phyloP scores from a whole-genome alignment of 1,140 invertebrate genomes.

The Bilobella aurantiaca region DNA sequence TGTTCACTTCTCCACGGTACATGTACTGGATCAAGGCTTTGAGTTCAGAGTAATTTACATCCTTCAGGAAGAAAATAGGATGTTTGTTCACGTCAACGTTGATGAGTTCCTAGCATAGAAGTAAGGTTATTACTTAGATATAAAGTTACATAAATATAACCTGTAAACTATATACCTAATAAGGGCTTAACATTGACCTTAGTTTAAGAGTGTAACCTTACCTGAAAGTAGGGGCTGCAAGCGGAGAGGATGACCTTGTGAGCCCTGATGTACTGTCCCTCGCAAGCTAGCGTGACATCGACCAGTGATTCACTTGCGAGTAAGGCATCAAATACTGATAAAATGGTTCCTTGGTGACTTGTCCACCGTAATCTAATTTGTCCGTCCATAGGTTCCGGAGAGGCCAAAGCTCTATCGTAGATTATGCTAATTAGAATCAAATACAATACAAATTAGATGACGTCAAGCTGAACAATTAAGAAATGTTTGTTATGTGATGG shows the following conservation, averaged over 20 bases:
- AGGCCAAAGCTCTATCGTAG: too few relatives aligned
- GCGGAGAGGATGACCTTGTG: constrained; percentile 88
- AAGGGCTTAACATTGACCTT: background rate
- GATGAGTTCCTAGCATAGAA: constrained; percentile 54
- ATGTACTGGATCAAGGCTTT: constrained; percentile 89
- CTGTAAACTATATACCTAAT: background rate
- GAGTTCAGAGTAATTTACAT: constrained; percentile 80
- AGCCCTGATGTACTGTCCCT: constrained; percentile 79
- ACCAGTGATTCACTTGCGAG: constrained; percentile 80
- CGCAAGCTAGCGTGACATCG: constrained; percentile 83
- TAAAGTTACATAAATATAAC: background rate
- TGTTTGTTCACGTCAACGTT: constrained; percentile 81
- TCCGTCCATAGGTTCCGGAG: constrained; percentile 1
- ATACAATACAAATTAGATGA: too few relatives aligned
- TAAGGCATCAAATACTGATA: constrained; percentile 82
- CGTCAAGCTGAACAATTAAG: too few relatives aligned
- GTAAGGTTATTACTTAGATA: background rate
- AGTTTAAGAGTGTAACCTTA: constrained; percentile 40
- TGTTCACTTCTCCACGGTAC: constrained; percentile 88
- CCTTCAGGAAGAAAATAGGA: constrained; percentile 80
- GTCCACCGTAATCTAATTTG: background rate
- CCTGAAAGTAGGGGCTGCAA: constrained; percentile 90
- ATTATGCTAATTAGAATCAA: too few relatives aligned
- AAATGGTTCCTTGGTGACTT: constrained; percentile 62
- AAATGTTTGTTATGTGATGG: too few relatives aligned